Percentiles rank a stretch among this genome's conserved stretches.
These are phyloP conservation scores for Vimba vimba DNA, from an alignment of 2,113 vertebrate genomes.

Conservation along the genomic window DNA sequence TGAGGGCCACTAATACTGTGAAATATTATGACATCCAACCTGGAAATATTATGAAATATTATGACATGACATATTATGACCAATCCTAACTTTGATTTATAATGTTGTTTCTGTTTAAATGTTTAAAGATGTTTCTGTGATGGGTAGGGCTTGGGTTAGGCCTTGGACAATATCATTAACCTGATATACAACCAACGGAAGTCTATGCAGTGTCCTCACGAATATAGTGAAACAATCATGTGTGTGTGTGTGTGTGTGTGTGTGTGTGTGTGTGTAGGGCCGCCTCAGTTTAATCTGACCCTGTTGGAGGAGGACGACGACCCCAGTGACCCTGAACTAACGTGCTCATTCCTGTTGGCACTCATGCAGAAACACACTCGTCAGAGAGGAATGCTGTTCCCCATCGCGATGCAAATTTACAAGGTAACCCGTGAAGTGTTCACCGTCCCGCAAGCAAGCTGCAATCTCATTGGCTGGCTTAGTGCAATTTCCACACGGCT, in stretches of 20 bases:
- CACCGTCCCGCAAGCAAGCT: not conserved
- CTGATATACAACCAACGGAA: no score
- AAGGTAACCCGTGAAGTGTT: constrained; percentile 59
- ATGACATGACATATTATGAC: no score
- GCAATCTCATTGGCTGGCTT: not conserved
- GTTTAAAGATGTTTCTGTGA: no score
- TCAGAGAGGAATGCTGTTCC: constrained; percentile 56
- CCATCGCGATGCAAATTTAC: constrained; percentile 68
- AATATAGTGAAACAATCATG: not conserved
- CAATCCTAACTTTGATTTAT: no score
- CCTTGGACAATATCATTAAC: no score
- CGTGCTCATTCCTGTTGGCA: constrained; percentile 76
- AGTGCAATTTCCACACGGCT: not conserved
- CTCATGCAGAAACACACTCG: constrained; percentile 79
- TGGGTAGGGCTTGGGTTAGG: no score
- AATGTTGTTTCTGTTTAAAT: no score
- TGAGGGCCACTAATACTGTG: no score
- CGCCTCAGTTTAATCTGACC: constrained; percentile 73
- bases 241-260: constrained; percentile 39
- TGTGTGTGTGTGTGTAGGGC: constrained; percentile 35
- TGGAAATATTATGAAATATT: no score
- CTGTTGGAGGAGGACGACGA: constrained; percentile 64
- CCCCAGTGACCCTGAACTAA: constrained; percentile 38
- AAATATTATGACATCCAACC: no score
- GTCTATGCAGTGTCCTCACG: no score